Percentiles rank a stretch among this genome's conserved stretches.
Evolutionary conservation across 2,797 vertebrate genomes (phyloP).

Genomic region (Pipistrellus kuhlii): DNA sequence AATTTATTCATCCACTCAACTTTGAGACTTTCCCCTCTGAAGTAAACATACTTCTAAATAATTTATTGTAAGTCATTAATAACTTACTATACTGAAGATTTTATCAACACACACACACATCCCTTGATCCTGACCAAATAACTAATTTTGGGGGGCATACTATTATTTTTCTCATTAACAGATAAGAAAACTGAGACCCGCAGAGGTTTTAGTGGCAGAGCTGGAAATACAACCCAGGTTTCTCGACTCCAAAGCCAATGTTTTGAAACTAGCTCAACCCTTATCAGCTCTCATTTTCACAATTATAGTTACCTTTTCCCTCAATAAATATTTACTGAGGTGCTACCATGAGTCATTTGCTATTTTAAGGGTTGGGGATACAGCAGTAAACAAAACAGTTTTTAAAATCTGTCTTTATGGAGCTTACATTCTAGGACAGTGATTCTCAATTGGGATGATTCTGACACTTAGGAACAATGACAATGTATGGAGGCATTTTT

Average conservation of each 20-base stretch:
- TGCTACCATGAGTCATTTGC: background rate
- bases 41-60: conserved; percentile 59
- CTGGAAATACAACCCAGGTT: conserved; percentile 14
- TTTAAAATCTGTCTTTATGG: conserved; percentile 54
- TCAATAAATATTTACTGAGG: conserved; percentile 34
- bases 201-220: conserved; percentile 29
- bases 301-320: conserved; percentile 37
- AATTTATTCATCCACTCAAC: conserved; percentile 55
- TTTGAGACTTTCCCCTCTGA: background rate
- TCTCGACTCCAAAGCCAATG: conserved; percentile 19
- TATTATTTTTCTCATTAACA: conserved; percentile 58
- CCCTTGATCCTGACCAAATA: background rate
- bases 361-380: conserved; percentile 20
- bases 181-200: conserved; percentile 62
- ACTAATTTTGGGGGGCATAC: background rate
- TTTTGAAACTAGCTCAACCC: conserved; percentile 3
- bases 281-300: conserved; percentile 45
- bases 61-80: conserved; percentile 56
- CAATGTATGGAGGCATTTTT: conserved; percentile 13
- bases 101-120: background rate
- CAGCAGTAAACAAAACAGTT: conserved; percentile 23
- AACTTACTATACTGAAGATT: conserved; percentile 20
- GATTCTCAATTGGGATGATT: conserved; percentile 32
- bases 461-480: background rate
- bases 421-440: conserved; percentile 39